Evolutionary conservation across 2,113 vertebrate genomes (phyloP), one percentile per base, ranked within the genome.

Genomic region (Orthonyx spaldingii): DNA sequence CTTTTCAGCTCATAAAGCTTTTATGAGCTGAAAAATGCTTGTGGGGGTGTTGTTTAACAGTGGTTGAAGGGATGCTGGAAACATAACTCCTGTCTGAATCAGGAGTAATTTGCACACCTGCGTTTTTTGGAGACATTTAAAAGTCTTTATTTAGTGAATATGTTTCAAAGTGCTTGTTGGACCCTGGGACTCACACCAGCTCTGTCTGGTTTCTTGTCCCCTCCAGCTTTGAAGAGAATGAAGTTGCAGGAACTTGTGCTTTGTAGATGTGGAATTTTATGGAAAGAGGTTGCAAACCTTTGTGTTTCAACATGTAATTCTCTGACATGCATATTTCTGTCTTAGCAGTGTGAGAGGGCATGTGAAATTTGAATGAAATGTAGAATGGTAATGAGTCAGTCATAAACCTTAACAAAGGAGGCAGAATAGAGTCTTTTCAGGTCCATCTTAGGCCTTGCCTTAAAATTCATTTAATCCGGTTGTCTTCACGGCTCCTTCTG

Each of bases 61-160:
- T 84, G 76, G 92, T 85, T 94, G 87, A 89, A 60, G 82, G 94
- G 86, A 93, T 97, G 94, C 96, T 97, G 92, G 96, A 97, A 98
- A 94, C 82, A 93, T 74, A 89, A 96, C 68, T 97, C 77, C 84
- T 94, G 90, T 95, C 97, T 98, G n/a, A 96, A 96, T 97, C 90
- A 93, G 87, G 84, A 97, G 85, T 98, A 96, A 98, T 98, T 98
- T 98, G 97, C 95, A 96, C 97, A 98, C 97, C 98, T 98, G 98
- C 74, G n/a, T 95, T 87, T 97, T 96, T 87, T 93, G 96, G 96
- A 97, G 96, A 37, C 86, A 46, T 97, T 97, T 96, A 90, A 98
- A 98, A 96, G 84, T 80, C 85, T 96, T 97, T 97, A 82, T 77
- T 96, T 93, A 94, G 92, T 96, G 91, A 96, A 72, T 50, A 11